Percentiles rank a stretch among this genome's conserved stretches.
Conservation (phyloP, 2,888 invertebrate genomes). For the Platycnemis pennipes region DNA sequence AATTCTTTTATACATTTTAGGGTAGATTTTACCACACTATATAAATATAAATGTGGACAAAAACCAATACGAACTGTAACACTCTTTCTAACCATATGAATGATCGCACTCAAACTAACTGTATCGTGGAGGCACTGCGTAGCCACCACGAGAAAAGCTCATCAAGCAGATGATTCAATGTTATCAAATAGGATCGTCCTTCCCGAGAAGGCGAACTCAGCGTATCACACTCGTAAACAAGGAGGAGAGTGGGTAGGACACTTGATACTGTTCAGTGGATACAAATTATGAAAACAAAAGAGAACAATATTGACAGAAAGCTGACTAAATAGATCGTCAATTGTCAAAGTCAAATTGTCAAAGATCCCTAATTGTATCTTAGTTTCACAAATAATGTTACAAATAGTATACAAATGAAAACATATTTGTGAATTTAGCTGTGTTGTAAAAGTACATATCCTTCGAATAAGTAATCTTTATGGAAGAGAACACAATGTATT, state of each 20-base stretch:
- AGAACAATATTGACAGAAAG: neutral
- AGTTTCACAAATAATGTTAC: neutral
- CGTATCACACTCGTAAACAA: neutral
- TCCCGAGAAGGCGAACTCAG: neutral
- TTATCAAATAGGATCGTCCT: neutral
- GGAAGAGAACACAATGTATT: neutral
- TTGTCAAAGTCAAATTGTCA: constrained; percentile 1
- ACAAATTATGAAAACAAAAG: neutral
- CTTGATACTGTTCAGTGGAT: neutral
- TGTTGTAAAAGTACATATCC: neutral
- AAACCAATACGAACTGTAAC: neutral
- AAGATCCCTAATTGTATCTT: neutral
- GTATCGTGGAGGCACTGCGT: neutral
- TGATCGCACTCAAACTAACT: neutral
- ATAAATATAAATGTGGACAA: neutral
- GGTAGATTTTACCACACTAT: neutral
- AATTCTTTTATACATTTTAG: neutral
- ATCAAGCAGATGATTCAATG: neutral
- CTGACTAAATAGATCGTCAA: neutral
- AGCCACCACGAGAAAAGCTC: constrained; percentile 4
- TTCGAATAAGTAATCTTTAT: neutral
- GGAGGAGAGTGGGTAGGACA: neutral
- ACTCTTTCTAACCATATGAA: constrained; percentile 7
- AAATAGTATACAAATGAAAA: neutral
- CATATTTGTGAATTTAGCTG: constrained; percentile 1